Evolutionary conservation across 2,797 vertebrate species (phyloP), one percentile per base, ranked within the genome.

Genomic region (Acipenser oxyrinchus): DNA sequence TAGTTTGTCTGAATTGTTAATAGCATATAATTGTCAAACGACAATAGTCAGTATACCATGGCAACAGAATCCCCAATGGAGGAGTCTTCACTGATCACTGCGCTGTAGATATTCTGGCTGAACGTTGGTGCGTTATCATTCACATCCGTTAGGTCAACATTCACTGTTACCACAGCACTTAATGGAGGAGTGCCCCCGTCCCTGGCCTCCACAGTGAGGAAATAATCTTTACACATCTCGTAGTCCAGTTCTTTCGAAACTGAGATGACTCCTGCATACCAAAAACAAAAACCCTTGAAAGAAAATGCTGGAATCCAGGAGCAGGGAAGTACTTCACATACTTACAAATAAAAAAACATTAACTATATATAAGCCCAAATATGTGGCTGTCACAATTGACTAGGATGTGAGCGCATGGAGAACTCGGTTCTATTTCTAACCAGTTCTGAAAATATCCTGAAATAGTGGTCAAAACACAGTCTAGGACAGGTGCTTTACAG

Each of bases 121-220:
- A 99, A 99, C 60, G 83, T 79, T 0, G 96, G 96, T 0, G 92
- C 86, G 0, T 98, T 98, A 84, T 99, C 96, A 6, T 99, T 99
- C 67, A 98, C 89, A 10, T 99, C 96, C 0, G 94, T 94, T 76
- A 99, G 78, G 8, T 96, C 95, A 66, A 99, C 87, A 67, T 93
- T 97, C 57, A 97, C 88, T 0, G 94, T 98, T 0, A 95, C 87
- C 3, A 97, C 84, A 0, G 95, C 90, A 0, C 93, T 96, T 59
- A 99, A 88, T 1, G 95, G 87, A 0, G 95, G 96, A 0, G 82
- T 91, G 1, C 96, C 96, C 0, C 96, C 95, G 7, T 99, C 96
- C 71, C 90, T 88, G 2, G 96, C 96, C 83, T 99, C 96, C 61
- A 99, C 86, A 0, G 94, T 93, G 13, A 99, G 85, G 82, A 94